A percentile compares a stretch with the other conserved stretches of the same genome.
phyloP scores from a whole-genome alignment of 1,140 invertebrate genomes.

The Bombus haemorrhoidalis region DNA sequence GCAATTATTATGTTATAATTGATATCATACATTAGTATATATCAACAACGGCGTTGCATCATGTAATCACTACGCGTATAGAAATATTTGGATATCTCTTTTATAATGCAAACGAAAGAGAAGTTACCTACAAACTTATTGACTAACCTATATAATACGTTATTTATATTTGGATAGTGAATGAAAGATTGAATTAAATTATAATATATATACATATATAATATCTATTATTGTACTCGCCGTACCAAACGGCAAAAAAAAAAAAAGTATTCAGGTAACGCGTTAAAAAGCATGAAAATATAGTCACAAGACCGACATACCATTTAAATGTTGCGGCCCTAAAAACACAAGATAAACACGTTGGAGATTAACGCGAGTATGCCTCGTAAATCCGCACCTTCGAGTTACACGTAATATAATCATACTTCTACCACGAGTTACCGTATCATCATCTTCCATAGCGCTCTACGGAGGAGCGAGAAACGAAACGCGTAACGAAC shows the following conservation, averaged over 20 bases:
- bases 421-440: slow-evolving; percentile 48
- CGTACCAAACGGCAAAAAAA: not conserved
- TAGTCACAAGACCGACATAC: no score
- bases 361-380: slow-evolving; percentile 24
- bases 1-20: no score
- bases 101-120: no score
- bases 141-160: not conserved
- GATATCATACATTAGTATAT: no score
- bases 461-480: not conserved
- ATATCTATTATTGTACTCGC: not conserved
- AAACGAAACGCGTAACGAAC: slow-evolving; percentile 25
- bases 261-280: not conserved
- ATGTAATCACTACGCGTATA: not conserved
- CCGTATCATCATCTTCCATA: slow-evolving; percentile 43
- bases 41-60: not conserved
- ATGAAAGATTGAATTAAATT: not conserved
- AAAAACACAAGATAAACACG: slow-evolving; percentile 28
- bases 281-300: not conserved
- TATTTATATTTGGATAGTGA: not conserved
- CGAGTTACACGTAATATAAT: slow-evolving; percentile 53
- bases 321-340: not conserved
- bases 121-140: not conserved
- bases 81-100: no score
- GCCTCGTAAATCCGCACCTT: slow-evolving; percentile 43
- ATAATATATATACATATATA: not conserved